phyloP scores from a whole-genome alignment of 2,113 vertebrate genomes.

The Uria aalge region DNA sequence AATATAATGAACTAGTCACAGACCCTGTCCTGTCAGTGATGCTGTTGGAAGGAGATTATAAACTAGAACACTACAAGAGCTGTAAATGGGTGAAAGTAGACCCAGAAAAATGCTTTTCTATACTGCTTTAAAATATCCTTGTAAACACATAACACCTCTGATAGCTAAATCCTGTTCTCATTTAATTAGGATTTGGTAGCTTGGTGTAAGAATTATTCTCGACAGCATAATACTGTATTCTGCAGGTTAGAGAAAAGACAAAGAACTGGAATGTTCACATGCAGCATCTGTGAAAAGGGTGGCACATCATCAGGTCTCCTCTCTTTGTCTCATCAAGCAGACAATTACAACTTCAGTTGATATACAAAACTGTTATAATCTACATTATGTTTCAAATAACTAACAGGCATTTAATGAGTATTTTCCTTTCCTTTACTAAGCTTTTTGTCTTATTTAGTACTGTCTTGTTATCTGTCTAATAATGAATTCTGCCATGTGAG shows the following conservation, averaged over 20 bases:
- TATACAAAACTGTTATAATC: neutral
- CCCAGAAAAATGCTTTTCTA: neutral
- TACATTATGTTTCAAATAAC: neutral
- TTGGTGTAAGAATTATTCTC: neutral
- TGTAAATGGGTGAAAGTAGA: neutral
- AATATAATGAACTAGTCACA: neutral
- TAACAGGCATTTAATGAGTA: neutral
- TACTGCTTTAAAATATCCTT: neutral
- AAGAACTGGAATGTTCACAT: neutral
- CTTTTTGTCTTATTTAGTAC: neutral
- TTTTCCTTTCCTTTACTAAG: neutral
- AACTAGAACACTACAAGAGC: neutral
- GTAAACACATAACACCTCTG: neutral
- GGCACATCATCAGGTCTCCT: neutral
- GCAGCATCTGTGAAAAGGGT: fast-evolving
- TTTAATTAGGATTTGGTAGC: neutral
- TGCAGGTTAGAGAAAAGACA: neutral
- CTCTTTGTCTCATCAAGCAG: neutral
- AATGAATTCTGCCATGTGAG: neutral
- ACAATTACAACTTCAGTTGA: neutral
- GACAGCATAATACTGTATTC: neutral
- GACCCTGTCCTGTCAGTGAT: neutral
- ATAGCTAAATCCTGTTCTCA: neutral
- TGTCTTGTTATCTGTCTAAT: neutral
- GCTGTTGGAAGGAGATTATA: neutral